Evolutionary conservation across 2,888 invertebrate genomes (phyloP), one percentile per base, ranked within the genome.

Genomic region (Corbicula japonica): DNA sequence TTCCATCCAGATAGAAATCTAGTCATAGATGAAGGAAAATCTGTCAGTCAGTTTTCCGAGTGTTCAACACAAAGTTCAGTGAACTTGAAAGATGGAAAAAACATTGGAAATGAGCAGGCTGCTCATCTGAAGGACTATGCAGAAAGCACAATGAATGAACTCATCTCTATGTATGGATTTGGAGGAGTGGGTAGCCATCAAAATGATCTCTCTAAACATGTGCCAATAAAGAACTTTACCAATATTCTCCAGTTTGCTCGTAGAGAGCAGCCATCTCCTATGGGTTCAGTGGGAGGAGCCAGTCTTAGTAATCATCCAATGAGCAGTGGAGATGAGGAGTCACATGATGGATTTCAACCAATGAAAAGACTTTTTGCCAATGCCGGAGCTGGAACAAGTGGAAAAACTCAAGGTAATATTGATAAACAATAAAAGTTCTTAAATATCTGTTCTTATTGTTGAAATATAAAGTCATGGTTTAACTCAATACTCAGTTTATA

Each of bases 141-240:
- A 3, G 96, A 96, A 94, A 96, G 95, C 87, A 96, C 96, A 12
- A 96, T 97, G 96, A 95, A 96, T 87, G 96, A 97, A 91, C 93
- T 97, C 62, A 94, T 97, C 71, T 96, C 96, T 34, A 96, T 97
- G 88, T 96, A 96, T 92, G 96, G 96, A 28, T 94, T 96, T 86
- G 96, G 96, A 69, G 96, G 96, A 92, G 91, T 95, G 95, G 89
- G 62, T 10, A 61, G 56, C 26, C 76, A 61, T 18, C n/a, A 62
- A 23, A 34, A 21, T 28, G 81, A 81, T 28, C 95, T 96, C 83
- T 95, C 95, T 75, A 95, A 96, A 72, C 88, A 89, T 46, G 80
- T 90, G 89, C 96, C 96, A 62, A 95, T 96, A 86, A 95, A 96
- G 91, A 96, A 96, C 83, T 95, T 96, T 90, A 96, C 96, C 95